These are phyloP conservation scores for Styela clava DNA, from an alignment of 23 tunicate species.

Conservation along the genomic window DNA sequence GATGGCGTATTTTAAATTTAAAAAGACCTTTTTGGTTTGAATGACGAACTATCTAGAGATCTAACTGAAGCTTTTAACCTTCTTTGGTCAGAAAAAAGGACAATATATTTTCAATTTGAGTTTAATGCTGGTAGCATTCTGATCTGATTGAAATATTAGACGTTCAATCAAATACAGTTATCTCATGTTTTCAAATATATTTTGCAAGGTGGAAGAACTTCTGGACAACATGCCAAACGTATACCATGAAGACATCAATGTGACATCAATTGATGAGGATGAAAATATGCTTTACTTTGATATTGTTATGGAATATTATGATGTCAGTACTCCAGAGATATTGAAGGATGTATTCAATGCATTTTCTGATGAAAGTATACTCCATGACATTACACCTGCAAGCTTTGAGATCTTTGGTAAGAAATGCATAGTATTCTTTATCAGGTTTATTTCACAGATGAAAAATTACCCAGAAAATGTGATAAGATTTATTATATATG, in stretches of 20 bases:
- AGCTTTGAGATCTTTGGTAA: conserved; percentile 24
- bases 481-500: too few relatives aligned
- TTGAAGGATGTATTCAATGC: conserved; percentile 28
- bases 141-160: neutral
- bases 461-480: too few relatives aligned
- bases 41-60: too few relatives aligned
- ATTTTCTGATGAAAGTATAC: neutral
- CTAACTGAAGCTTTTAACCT: too few relatives aligned
- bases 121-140: too few relatives aligned
- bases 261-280: neutral
- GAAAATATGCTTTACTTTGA: conserved; percentile 34
- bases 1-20: too few relatives aligned
- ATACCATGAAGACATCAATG: neutral
- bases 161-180: neutral
- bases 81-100: too few relatives aligned
- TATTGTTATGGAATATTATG: conserved; percentile 48
- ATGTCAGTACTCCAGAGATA: conserved; percentile 40
- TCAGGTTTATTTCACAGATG: too few relatives aligned
- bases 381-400: neutral
- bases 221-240: neutral
- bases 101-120: too few relatives aligned
- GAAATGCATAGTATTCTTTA: neutral
- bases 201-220: neutral
- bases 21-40: too few relatives aligned
- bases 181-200: too few relatives aligned